phyloP scores from a whole-genome alignment of 2,113 vertebrate genomes.

The Rhea americana region DNA sequence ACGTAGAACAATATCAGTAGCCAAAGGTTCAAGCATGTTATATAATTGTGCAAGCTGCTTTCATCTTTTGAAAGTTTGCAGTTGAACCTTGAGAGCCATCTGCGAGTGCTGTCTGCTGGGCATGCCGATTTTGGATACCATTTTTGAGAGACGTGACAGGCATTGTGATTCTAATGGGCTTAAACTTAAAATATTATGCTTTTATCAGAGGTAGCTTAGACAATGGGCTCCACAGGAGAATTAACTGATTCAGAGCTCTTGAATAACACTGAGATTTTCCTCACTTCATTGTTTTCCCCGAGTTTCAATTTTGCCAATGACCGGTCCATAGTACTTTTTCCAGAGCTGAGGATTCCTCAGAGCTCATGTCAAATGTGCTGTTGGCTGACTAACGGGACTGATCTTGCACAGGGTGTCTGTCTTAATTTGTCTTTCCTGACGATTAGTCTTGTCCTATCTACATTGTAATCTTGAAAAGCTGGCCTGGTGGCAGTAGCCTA shows the following conservation, averaged over 20 bases:
- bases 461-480: neutral
- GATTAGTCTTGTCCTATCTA: conserved; percentile 25
- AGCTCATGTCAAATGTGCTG: neutral
- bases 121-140: neutral
- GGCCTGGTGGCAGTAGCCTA: neutral
- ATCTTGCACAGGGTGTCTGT: neutral
- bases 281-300: neutral
- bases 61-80: neutral
- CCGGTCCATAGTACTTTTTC: neutral
- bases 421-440: conserved; percentile 21
- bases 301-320: neutral
- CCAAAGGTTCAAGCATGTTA: neutral
- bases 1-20: neutral
- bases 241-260: neutral
- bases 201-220: neutral
- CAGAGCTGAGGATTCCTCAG: neutral
- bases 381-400: conserved; percentile 9
- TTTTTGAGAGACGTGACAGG: neutral
- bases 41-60: neutral
- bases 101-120: neutral
- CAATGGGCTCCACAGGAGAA: neutral
- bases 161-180: neutral
- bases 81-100: neutral
- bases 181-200: neutral
- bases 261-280: neutral